Evolutionary conservation across 2,888 invertebrate species (phyloP), one percentile per base, ranked within the genome.

Genomic region (Mesoligia furuncula): DNA sequence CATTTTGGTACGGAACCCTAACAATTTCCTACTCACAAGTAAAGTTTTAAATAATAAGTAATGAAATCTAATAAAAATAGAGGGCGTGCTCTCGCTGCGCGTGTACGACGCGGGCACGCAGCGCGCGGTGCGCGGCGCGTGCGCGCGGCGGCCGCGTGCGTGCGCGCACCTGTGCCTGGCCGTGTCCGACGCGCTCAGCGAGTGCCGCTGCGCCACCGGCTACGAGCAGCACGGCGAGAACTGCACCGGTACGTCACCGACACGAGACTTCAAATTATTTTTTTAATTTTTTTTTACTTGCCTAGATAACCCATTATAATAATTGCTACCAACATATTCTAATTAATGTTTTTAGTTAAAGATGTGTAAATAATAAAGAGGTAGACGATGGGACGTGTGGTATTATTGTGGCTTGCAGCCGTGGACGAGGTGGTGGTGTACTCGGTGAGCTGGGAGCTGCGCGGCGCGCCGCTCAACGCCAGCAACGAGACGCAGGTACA

Each of bases 381-480:
- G 13, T 20, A 15, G 20, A 11, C 1, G 59, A 68, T 54, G 15
- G 9, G 31, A 15, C 5, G 68, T 57, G 59, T 36, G 36, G 17
- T 31, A 2, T 39, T 24, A 3, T 24, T 39, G 17, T 42, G 70
- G 17, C 1, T 17, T 15, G 51, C 89, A 97, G 98, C 97, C 59
- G 92, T 97, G 65, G 97, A 97, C 81, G 98, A 98, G 85, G 98
- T 99, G 91, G 92, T 98, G 75, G 97, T 98, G 88, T 98, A 98
- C 93, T 98, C 98, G 0, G 96, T 97, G 86, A 97, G 98, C 91
- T 98, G 98, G 97, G 98, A 98, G 93, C 96, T 99, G 80, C 97
- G 98, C 86, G 98, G 98, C 24, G 94, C 98, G 74, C 93, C 97
- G 27, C 92, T 98, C 83, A 90, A 93, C 87, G 94, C 94, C 79